Evolutionary conservation across 1,140 invertebrate species (phyloP).

Genomic region (Bombus superbus): DNA sequence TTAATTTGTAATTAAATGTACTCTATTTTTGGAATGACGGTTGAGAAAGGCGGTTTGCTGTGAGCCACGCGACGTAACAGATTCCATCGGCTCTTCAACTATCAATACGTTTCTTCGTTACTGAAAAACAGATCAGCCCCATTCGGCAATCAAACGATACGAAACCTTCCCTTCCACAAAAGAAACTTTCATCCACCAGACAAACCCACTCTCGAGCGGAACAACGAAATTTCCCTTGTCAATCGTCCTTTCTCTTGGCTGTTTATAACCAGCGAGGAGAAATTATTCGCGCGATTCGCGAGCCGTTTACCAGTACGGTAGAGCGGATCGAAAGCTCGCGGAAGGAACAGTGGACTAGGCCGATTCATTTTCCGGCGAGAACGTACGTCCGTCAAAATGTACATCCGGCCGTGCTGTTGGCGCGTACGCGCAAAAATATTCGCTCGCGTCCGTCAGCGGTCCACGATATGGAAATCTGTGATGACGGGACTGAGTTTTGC

Average conservation of each 20-base stretch:
- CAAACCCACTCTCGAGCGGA: not conserved
- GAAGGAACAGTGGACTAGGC: not conserved
- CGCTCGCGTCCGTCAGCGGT: slow-evolving; percentile 21
- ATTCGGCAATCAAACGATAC: too few species aligned
- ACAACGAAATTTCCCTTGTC: not conserved
- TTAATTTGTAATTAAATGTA: too few species aligned
- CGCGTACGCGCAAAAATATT: slow-evolving; percentile 16
- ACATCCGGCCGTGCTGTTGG: not conserved
- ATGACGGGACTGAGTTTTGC: slow-evolving; percentile 18
- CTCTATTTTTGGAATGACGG: too few species aligned
- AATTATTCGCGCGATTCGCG: not conserved
- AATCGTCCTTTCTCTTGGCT: not conserved
- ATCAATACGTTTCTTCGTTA: too few species aligned
- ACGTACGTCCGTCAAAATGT: slow-evolving; percentile 19
- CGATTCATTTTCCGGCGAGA: slow-evolving; percentile 11
- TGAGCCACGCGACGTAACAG: too few species aligned
- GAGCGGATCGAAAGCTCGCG: not conserved
- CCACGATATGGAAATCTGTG: slow-evolving; percentile 25
- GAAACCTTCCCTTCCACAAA: too few species aligned
- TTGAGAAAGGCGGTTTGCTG: too few species aligned
- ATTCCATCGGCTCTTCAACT: too few species aligned
- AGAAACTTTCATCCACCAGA: not conserved
- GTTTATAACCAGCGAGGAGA: not conserved
- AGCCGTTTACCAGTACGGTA: not conserved
- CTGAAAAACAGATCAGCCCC: too few species aligned